phyloP scores from a whole-genome alignment of 1,140 invertebrate genomes.

The Calliopsis andreniformis region DNA sequence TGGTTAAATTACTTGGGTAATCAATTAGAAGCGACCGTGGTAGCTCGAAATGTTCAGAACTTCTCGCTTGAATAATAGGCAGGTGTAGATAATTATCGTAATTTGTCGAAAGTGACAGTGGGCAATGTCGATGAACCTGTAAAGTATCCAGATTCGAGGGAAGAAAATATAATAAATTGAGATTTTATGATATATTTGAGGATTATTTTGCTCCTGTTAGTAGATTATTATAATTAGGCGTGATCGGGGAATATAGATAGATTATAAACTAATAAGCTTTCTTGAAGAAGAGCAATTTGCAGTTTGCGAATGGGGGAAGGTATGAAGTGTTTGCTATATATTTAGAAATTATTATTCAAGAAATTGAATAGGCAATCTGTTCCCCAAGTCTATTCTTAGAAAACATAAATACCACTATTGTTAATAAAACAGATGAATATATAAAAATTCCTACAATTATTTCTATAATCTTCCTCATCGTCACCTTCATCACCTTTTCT shows the following conservation, averaged over 20 bases:
- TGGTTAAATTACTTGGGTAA: constrained; percentile 43
- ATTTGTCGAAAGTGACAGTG: constrained; percentile 26
- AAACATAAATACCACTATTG: too few species aligned
- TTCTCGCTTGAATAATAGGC: constrained; percentile 2
- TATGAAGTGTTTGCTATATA: too few species aligned
- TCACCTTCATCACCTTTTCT: too few species aligned
- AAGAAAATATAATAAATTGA: constrained; percentile 8
- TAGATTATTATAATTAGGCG: constrained; percentile 6
- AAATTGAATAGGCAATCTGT: too few species aligned
- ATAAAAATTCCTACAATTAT: too few species aligned
- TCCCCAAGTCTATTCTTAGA: too few species aligned
- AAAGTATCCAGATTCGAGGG: constrained; percentile 14
- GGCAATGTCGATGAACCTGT: background rate
- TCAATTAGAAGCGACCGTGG: constrained; percentile 39
- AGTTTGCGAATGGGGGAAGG: too few species aligned
- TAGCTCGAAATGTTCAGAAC: background rate
- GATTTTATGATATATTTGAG: background rate
- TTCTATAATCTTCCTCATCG: too few species aligned
- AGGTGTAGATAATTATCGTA: constrained; percentile 39
- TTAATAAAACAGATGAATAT: too few species aligned
- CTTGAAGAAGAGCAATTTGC: background rate
- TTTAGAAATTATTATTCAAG: too few species aligned
- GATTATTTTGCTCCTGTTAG: background rate
- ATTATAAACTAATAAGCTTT: too few species aligned
- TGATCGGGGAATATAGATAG: too few species aligned